Evolutionary conservation across 2,888 invertebrate genomes (phyloP).

Genomic region (Macrophya annulata): DNA sequence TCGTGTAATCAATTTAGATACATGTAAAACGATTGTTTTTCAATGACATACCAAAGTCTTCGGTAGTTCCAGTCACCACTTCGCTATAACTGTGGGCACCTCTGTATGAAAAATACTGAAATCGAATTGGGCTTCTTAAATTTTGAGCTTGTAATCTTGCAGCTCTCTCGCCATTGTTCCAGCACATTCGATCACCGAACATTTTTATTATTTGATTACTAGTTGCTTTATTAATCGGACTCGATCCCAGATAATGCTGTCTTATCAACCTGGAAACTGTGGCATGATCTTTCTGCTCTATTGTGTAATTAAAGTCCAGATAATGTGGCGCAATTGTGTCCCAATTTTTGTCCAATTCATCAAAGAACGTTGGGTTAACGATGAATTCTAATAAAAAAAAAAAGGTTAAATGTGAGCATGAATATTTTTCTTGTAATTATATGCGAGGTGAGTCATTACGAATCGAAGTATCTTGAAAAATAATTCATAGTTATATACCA

Average conservation of each 20-base stretch:
- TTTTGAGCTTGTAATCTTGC: constrained; percentile 83
- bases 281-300: constrained; percentile 67
- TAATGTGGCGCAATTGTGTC: neutral
- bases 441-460: neutral
- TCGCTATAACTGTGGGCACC: constrained; percentile 83
- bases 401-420: neutral
- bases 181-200: constrained; percentile 85
- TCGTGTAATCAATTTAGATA: neutral
- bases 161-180: constrained; percentile 82
- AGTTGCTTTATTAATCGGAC: constrained; percentile 79
- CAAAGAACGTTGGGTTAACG: neutral
- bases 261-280: constrained; percentile 81
- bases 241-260: constrained; percentile 81
- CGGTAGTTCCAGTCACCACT: constrained; percentile 80
- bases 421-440: neutral
- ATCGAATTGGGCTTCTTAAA: constrained; percentile 83
- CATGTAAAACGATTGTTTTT: neutral
- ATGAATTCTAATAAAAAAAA: neutral
- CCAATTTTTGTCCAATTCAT: constrained; percentile 18
- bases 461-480: constrained; percentile 68
- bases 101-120: constrained; percentile 84
- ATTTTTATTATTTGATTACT: constrained; percentile 79
- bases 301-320: constrained; percentile 5
- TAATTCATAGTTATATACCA: constrained; percentile 77
- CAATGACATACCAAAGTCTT: constrained; percentile 81